Percentiles rank a stretch among this genome's conserved stretches.
phyloP scores from a whole-genome alignment of 2,113 vertebrate species.

The Artemisiospiza belli region DNA sequence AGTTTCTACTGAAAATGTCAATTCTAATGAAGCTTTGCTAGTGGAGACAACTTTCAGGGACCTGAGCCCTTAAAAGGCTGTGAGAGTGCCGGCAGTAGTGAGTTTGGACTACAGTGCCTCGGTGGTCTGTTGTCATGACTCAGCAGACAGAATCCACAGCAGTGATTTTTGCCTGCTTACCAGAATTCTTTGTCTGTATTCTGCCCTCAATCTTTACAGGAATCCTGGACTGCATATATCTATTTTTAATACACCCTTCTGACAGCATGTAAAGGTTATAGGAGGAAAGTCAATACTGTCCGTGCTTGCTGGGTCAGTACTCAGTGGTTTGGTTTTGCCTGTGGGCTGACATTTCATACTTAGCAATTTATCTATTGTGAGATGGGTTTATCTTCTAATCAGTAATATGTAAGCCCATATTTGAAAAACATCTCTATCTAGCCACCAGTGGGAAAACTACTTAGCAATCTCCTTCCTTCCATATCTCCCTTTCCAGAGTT shows the following conservation, averaged over 20 bases:
- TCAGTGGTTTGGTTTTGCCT: not conserved
- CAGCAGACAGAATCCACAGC: not conserved
- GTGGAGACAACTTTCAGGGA: not conserved
- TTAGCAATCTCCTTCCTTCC: not conserved
- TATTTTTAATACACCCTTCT: slow-evolving; percentile 28
- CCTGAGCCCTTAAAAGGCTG: not conserved
- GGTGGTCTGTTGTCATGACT: not conserved
- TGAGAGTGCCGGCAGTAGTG: not conserved
- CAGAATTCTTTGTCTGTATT: not conserved
- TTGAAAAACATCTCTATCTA: accelerated
- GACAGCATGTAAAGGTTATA: not conserved
- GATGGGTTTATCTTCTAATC: not conserved
- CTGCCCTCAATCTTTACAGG: not conserved
- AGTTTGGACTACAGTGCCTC: not conserved
- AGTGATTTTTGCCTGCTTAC: not conserved
- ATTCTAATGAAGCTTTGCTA: not conserved
- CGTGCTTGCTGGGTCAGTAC: not conserved
- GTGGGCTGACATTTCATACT: not conserved
- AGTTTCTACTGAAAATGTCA: not conserved
- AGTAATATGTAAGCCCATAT: accelerated
- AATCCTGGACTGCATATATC: not conserved
- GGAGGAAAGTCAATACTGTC: not conserved
- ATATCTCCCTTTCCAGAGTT: not conserved
- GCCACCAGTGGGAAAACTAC: not conserved
- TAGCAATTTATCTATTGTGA: not conserved